phyloP scores from a whole-genome alignment of 2,113 vertebrate genomes.

The Passer montanus region DNA sequence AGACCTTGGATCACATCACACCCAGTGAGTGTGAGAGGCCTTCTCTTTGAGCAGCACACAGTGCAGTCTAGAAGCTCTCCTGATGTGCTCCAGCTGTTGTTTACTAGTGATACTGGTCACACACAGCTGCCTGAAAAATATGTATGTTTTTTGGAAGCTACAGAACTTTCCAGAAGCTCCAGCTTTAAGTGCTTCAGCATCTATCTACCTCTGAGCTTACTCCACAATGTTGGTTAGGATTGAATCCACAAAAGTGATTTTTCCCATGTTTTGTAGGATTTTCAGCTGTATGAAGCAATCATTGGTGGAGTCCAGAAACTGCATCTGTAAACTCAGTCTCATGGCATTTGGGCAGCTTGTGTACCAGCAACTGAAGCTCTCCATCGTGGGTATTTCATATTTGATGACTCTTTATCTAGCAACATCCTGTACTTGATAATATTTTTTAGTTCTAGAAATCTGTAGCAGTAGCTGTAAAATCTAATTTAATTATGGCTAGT shows the following conservation, averaged over 20 bases:
- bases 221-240: neutral
- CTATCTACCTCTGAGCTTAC: neutral
- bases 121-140: neutral
- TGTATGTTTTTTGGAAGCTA: neutral
- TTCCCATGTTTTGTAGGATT: neutral
- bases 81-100: neutral
- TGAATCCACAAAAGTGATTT: neutral
- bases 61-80: neutral
- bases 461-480: neutral
- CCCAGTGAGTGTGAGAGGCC: accelerated
- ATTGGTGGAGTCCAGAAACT: neutral
- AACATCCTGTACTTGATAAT: neutral
- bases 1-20: neutral
- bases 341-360: neutral
- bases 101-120: neutral
- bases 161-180: neutral
- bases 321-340: neutral
- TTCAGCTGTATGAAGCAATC: neutral
- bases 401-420: neutral
- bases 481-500: neutral
- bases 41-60: neutral
- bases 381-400: neutral
- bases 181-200: neutral
- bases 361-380: neutral
- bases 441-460: neutral